Evolutionary conservation across 2,888 invertebrate genomes (phyloP).

Genomic region (Parascotia fuliginaria): DNA sequence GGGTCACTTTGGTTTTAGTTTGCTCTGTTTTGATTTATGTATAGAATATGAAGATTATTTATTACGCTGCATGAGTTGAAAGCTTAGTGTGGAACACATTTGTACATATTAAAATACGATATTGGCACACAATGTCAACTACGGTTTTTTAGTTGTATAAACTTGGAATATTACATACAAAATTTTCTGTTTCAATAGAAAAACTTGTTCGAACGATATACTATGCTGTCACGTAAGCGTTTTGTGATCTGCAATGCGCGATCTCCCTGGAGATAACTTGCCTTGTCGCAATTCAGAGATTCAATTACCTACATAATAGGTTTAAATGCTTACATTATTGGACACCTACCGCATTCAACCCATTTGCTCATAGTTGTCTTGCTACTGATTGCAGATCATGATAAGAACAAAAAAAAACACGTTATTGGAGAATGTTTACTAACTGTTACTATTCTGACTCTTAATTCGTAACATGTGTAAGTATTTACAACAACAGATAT

Average conservation of each 20-base stretch:
- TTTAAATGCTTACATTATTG: neutral
- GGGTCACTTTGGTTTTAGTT: constrained; percentile 25
- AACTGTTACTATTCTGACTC: neutral
- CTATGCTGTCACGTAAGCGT: neutral
- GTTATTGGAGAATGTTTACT: neutral
- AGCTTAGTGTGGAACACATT: constrained; percentile 5
- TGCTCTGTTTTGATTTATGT: constrained; percentile 17
- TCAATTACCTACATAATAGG: neutral
- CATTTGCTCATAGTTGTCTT: too few species aligned
- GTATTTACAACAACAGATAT: constrained; percentile 2
- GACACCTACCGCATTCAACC: too few species aligned
- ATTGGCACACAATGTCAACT: too few species aligned
- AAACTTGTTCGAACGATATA: neutral
- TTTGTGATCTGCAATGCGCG: neutral
- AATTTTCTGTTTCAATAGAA: neutral
- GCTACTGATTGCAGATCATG: too few species aligned
- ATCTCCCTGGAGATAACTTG: neutral
- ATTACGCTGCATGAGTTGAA: constrained; percentile 5
- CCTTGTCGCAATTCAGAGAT: constrained; percentile 1
- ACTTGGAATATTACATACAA: neutral
- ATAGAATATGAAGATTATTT: constrained; percentile 22
- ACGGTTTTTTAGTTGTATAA: too few species aligned
- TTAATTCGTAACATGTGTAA: neutral
- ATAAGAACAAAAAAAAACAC: too few species aligned
- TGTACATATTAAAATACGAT: too few species aligned